Evolutionary conservation across 2,888 invertebrate genomes (phyloP).

Genomic region (Branchellion lobata): DNA sequence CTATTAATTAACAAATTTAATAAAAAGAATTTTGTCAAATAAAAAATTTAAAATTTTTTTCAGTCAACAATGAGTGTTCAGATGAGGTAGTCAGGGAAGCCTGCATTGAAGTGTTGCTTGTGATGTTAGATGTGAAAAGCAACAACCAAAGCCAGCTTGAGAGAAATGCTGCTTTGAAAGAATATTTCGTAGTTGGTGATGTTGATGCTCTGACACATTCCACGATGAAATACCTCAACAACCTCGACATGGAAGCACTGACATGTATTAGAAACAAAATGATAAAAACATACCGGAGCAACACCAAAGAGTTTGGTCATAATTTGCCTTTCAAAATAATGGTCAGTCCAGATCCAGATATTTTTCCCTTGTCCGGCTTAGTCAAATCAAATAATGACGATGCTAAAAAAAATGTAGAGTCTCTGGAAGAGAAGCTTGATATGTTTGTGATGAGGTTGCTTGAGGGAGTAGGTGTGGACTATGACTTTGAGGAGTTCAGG

Average conservation of each 20-base stretch:
- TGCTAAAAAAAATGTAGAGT: neutral
- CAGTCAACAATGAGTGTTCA: neutral
- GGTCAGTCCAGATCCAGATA: neutral
- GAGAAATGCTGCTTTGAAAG: neutral
- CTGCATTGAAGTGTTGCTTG: neutral
- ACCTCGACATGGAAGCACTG: neutral
- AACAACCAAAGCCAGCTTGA: neutral
- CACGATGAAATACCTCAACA: neutral
- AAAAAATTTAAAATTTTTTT: neutral
- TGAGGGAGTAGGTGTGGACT: neutral
- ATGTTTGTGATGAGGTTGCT: slow-evolving; percentile 2
- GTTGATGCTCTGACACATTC: neutral
- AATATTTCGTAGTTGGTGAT: neutral
- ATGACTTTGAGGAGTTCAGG: neutral
- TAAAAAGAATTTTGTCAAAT: too few relatives aligned
- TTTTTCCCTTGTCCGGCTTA: neutral
- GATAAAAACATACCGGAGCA: neutral
- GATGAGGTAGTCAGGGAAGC: neutral
- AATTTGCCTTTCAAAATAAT: neutral
- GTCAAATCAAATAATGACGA: neutral
- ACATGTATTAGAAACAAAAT: neutral
- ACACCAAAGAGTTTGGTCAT: neutral
- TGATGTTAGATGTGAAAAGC: neutral
- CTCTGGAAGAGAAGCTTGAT: neutral
- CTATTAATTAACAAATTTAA: too few relatives aligned